Conservation (phyloP, 2,888 invertebrate species). For the Himalopsyche tibetana region DNA sequence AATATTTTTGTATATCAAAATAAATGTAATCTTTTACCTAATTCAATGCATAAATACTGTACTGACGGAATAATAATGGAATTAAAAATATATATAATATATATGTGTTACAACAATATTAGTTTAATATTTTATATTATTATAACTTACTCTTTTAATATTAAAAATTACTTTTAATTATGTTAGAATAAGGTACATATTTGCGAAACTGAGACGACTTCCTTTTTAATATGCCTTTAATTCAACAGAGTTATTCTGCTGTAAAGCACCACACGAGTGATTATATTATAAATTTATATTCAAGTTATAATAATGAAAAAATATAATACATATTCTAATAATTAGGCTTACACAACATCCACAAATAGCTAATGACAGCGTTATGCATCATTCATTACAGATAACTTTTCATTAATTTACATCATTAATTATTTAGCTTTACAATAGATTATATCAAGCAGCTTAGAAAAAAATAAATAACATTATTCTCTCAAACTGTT, state of each 20-base stretch:
- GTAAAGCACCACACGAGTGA: constrained; percentile 10
- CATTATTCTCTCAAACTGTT: background rate
- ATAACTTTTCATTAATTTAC: no score
- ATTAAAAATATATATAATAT: background rate
- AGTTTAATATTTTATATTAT: constrained; percentile 36
- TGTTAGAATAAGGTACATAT: constrained; percentile 59
- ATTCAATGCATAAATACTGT: background rate
- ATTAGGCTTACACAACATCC: background rate
- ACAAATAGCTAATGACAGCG: background rate
- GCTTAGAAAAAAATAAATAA: background rate
- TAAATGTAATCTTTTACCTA: no score
- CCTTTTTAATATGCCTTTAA: constrained; percentile 41
- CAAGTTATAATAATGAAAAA: constrained; percentile 23
- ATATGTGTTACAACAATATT: background rate
- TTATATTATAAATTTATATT: constrained; percentile 39
- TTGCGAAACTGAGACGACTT: constrained; percentile 61
- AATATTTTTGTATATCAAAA: no score
- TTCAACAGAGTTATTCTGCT: constrained; percentile 29
- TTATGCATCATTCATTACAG: no score
- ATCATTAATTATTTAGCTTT: no score
- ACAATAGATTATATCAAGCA: no score
- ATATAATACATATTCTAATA: constrained; percentile 11
- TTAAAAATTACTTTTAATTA: constrained; percentile 46
- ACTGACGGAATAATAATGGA: constrained; percentile 7
- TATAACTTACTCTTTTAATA: background rate